phyloP scores from a whole-genome alignment of 2,113 vertebrate species.

The Otolemur garnettii region DNA sequence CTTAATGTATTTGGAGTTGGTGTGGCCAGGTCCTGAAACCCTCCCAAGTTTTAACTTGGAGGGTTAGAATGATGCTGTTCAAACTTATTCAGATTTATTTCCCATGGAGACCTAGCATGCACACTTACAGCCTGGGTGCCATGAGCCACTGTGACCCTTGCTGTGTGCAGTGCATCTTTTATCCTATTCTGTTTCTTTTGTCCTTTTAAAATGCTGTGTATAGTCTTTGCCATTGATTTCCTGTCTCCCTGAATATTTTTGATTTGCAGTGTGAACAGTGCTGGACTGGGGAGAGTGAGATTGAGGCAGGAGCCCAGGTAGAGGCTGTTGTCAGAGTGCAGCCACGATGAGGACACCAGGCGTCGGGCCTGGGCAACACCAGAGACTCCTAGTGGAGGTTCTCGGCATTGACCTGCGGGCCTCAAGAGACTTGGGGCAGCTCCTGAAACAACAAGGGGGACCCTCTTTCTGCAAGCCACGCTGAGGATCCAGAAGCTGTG shows the following conservation, averaged over 20 bases:
- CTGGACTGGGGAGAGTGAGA: neutral
- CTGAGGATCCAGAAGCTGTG: neutral
- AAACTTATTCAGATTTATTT: neutral
- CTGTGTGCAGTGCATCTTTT: fast-evolving
- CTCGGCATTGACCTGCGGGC: conserved; percentile 31
- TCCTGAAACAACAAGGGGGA: neutral
- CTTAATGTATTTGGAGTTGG: neutral
- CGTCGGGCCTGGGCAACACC: neutral
- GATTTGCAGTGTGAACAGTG: fast-evolving
- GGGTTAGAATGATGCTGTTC: fast-evolving
- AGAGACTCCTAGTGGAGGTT: conserved; percentile 66
- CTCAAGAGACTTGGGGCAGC: neutral
- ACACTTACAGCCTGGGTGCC: too few relatives aligned
- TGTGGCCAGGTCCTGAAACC: neutral
- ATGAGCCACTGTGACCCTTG: fast-evolving
- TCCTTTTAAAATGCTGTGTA: neutral
- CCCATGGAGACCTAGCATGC: neutral
- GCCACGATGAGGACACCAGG: fast-evolving
- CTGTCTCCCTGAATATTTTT: neutral
- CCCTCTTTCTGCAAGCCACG: neutral
- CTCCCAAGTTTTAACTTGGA: neutral
- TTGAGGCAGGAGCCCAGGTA: neutral
- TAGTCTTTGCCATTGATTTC: neutral
- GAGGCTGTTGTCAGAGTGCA: neutral
- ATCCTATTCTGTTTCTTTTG: neutral